Base-by-base conservation (phyloP, 2,888 invertebrate genomes). In the Xiphydria camelus region DNA sequence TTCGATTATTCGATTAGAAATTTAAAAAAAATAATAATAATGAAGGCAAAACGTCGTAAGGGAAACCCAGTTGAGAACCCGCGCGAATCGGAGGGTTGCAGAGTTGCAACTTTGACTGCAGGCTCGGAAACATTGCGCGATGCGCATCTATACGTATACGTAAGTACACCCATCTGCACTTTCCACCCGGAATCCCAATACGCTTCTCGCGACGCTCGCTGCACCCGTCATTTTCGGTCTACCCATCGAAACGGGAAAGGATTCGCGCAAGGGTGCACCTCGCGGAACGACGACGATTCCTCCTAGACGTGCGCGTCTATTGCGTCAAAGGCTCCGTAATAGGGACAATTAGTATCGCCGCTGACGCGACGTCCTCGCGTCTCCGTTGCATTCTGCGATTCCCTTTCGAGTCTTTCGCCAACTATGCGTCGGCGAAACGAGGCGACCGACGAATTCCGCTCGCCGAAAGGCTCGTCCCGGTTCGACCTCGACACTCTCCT, bases 71-170 rank as follows among this genome's bases (percentile, higher is more conserved):
- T 40, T 53, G 57, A 51, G 57, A 46, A 55, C 52, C 57, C 39
- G 55, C 57, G 58, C 32, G 37, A 40, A 45, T 52, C 53, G 15
- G 36, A 51, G 31, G 40, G 39, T 36, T 49, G 39, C 29, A 51
- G 18, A 38, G 34, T 14, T 32, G 31, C 34, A 57, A 54, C 57
- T 62, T 58, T 53, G 62, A 55, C 55, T 53, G 55, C 59, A 61
- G 61, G 57, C 64, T 59, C 42, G 55, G 60, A 60, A 63, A 55
- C 54, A 59, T 58, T 51, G 45, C n/a, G 52, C 53, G 51, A 58
- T 58, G 52, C 52, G 38, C 43, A 47, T 34, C 33, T 14, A 25
- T 21, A 26, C 17, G 21, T 44, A 12, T 32, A 26, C 21, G 12
- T 41, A 38, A 33, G 36, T 26, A 14, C n/a, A 4, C 12, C 21